Percentiles rank a stretch among this genome's conserved stretches.
phyloP scores from a whole-genome alignment of 2,888 invertebrate species.

The Drosophila mulleri region DNA sequence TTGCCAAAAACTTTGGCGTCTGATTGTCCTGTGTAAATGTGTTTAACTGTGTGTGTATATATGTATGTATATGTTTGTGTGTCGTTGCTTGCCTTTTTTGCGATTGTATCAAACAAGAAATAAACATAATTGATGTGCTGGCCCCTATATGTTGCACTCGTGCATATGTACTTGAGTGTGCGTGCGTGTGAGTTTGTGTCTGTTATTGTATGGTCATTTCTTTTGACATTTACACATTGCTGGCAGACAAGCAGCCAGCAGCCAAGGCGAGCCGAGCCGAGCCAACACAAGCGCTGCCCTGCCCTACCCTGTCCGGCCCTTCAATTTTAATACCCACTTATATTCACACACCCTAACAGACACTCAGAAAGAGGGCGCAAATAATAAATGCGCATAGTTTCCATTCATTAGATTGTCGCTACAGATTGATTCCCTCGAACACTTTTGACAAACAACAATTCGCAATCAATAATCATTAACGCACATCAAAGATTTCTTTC shows the following conservation, averaged over 20 bases:
- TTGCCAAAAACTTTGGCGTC: constrained; percentile 66
- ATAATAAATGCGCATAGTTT: constrained; percentile 32
- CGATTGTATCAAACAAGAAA: constrained; percentile 73
- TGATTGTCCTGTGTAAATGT: constrained; percentile 35
- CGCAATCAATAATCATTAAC: constrained; percentile 68
- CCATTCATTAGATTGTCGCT: constrained; percentile 43
- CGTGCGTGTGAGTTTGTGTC: constrained; percentile 17
- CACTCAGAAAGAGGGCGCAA: constrained; percentile 32
- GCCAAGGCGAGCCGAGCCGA: constrained; percentile 15
- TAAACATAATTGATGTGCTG: constrained; percentile 75
- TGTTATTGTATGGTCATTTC: constrained; percentile 42
- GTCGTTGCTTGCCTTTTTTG: constrained; percentile 43
- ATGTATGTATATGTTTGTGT: not conserved
- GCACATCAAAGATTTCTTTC: constrained; percentile 28
- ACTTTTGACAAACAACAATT: constrained; percentile 47
- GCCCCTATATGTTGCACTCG: constrained; percentile 57
- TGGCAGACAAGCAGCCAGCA: constrained; percentile 53
- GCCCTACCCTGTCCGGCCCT: not conserved
- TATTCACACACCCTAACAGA: constrained; percentile 12
- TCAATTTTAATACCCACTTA: constrained; percentile 10
- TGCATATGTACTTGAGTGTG: constrained; percentile 4
- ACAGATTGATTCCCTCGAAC: constrained; percentile 9
- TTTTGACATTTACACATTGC: constrained; percentile 73
- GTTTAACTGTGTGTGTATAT: not conserved
- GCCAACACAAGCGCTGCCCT: constrained; percentile 5